A percentile compares a stretch with the other conserved stretches of the same genome.
These are phyloP conservation scores for Exocentrus adspersus DNA, from an alignment of 2,888 invertebrate genomes.

Conservation along the genomic window DNA sequence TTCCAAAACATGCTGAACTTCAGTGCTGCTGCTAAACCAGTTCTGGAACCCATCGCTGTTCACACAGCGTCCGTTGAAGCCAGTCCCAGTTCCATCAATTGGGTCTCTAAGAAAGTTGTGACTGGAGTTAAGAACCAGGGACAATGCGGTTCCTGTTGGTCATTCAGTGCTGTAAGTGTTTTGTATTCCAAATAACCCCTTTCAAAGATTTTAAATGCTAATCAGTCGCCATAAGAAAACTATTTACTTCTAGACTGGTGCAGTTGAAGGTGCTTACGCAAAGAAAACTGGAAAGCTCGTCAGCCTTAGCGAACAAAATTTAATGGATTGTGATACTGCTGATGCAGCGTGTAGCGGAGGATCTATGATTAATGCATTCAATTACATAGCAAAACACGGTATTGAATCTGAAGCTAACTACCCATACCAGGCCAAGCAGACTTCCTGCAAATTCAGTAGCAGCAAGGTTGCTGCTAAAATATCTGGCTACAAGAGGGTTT, in stretches of 20 bases:
- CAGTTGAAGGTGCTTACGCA: conserved; percentile 65
- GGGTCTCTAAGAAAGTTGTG: conserved; percentile 66
- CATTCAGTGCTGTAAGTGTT: conserved; percentile 68
- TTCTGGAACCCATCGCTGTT: neutral
- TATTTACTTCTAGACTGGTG: conserved; percentile 65
- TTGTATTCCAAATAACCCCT: neutral
- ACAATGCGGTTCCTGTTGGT: conserved; percentile 73
- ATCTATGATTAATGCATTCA: conserved; percentile 64
- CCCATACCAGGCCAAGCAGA: conserved; percentile 66
- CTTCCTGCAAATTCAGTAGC: conserved; percentile 33
- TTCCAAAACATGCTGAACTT: neutral
- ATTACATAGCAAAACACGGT: conserved; percentile 65
- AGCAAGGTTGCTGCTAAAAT: conserved; percentile 26
- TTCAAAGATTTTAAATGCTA: too few relatives aligned
- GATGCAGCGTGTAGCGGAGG: conserved; percentile 68
- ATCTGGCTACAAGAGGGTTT: conserved; percentile 78
- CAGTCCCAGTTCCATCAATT: conserved; percentile 64
- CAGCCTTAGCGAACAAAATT: conserved; percentile 68
- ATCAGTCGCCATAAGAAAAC: too few relatives aligned
- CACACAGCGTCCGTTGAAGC: conserved; percentile 39
- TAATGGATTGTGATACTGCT: conserved; percentile 66
- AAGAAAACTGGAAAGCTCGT: conserved; percentile 50
- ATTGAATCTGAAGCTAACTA: conserved; percentile 67
- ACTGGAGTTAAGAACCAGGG: conserved; percentile 68
- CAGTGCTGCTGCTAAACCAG: neutral